Conservation (phyloP, 2,113 vertebrate genomes). For the Siphamia tubifer region DNA sequence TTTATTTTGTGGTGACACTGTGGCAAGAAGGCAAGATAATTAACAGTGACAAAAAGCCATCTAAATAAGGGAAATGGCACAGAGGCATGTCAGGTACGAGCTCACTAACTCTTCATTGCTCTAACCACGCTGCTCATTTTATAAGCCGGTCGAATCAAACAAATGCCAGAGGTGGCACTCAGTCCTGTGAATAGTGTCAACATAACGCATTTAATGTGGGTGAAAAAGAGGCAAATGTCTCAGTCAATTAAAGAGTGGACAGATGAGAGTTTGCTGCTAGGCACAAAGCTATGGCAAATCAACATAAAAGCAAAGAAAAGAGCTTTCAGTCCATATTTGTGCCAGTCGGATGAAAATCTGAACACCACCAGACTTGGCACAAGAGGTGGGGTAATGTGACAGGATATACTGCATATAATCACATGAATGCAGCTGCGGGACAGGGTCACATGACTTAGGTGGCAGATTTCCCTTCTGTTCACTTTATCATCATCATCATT, state of each 20-base stretch:
- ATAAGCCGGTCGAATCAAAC: slow-evolving; percentile 42
- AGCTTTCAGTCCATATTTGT: slow-evolving; percentile 6
- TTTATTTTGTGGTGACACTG: slow-evolving; percentile 23
- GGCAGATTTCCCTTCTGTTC: too few species aligned
- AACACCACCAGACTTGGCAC: slow-evolving; percentile 2
- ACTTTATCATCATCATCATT: too few species aligned
- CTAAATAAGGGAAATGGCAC: slow-evolving; percentile 55
- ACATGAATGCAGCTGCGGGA: background rate
- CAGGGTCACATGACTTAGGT: background rate
- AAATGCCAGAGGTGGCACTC: slow-evolving; percentile 12
- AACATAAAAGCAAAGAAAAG: slow-evolving; percentile 13
- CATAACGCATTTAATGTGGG: slow-evolving; percentile 31
- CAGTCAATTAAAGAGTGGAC: slow-evolving; percentile 30
- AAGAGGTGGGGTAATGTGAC: too few species aligned
- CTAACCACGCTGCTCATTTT: background rate
- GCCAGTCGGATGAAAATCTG: background rate
- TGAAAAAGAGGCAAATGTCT: slow-evolving; percentile 37
- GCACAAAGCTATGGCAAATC: slow-evolving; percentile 13
- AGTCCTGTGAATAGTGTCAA: slow-evolving; percentile 10
- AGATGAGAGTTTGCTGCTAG: slow-evolving; percentile 37
- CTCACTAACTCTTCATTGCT: slow-evolving; percentile 18
- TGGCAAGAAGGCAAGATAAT: slow-evolving; percentile 62
- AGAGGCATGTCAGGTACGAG: slow-evolving; percentile 49
- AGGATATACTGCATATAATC: too few species aligned
- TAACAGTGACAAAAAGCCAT: slow-evolving; percentile 72